Evolutionary conservation across 2,888 invertebrate genomes (phyloP).

Genomic region (Volucella inflata): DNA sequence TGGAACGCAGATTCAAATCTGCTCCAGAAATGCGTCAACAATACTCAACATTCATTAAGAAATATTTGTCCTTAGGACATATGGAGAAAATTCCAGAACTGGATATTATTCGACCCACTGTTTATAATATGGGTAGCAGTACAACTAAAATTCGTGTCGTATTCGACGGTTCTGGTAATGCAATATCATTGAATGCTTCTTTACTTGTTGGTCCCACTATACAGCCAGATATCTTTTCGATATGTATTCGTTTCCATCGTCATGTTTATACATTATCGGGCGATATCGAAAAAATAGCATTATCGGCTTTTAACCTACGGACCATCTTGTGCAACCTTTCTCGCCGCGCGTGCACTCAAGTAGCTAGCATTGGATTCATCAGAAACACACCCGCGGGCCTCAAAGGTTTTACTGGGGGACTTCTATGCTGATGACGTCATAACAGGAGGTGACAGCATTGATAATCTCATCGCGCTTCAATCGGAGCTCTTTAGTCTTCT

Average conservation of each 20-base stretch:
- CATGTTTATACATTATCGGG: slow-evolving; percentile 1
- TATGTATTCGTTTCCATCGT: background rate
- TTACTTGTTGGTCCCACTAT: slow-evolving; percentile 2
- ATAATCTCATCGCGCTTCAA: slow-evolving; percentile 17
- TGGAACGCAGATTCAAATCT: background rate
- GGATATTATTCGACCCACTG: too few species aligned
- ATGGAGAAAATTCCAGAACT: background rate
- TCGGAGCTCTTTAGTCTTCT: background rate
- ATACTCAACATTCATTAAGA: too few species aligned
- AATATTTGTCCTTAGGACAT: too few species aligned
- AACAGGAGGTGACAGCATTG: slow-evolving; percentile 44
- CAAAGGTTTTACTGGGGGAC: slow-evolving; percentile 48
- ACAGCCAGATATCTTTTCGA: slow-evolving; percentile 1
- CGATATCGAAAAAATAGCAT: slow-evolving; percentile 29
- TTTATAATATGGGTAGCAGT: too few species aligned
- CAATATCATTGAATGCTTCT: too few species aligned
- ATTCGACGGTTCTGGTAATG: too few species aligned
- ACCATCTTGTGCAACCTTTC: slow-evolving; percentile 56
- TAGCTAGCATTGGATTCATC: slow-evolving; percentile 53
- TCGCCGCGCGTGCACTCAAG: slow-evolving; percentile 57
- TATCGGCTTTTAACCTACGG: slow-evolving; percentile 63
- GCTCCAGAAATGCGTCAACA: too few species aligned
- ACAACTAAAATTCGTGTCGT: too few species aligned
- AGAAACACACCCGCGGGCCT: slow-evolving; percentile 44
- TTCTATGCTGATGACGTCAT: slow-evolving; percentile 66